phyloP scores from a whole-genome alignment of 2,888 invertebrate species.

The Tiliacea citrago region DNA sequence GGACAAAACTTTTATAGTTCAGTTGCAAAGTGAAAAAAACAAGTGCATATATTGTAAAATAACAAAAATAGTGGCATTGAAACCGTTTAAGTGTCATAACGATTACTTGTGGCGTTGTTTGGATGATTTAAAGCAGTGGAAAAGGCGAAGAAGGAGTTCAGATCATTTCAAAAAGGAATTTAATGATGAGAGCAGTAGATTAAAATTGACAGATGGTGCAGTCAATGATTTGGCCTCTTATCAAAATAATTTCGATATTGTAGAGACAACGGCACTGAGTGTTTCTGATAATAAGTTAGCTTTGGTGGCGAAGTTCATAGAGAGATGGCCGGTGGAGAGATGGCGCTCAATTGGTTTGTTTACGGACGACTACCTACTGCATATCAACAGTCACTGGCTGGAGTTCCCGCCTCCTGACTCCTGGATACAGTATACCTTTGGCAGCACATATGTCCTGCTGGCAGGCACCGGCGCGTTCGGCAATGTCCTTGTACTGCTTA shows the following conservation, averaged over 20 bases:
- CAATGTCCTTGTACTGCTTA: conserved; percentile 93
- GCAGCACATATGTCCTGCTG: conserved; percentile 91
- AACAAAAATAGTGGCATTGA: conserved; percentile 57
- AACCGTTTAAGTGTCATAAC: conserved; percentile 76
- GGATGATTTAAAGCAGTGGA: conserved; percentile 83
- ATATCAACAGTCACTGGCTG: conserved; percentile 93
- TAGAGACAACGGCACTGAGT: conserved; percentile 35
- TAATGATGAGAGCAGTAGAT: conserved; percentile 36
- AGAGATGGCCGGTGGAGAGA: conserved; percentile 82
- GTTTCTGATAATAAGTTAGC: conserved; percentile 46
- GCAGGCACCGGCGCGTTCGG: conserved; percentile 92
- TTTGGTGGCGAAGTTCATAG: conserved; percentile 79
- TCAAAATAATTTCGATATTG: conserved; percentile 48
- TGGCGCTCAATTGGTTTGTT: conserved; percentile 91
- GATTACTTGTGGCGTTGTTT: conserved; percentile 78
- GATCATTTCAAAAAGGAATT: conserved; percentile 49
- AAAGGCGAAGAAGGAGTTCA: conserved; percentile 80
- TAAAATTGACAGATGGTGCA: conserved; percentile 59
- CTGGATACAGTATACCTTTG: conserved; percentile 91
- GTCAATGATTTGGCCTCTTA: conserved; percentile 46
- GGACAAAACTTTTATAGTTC: conserved; percentile 63
- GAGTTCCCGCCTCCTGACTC: conserved; percentile 92
- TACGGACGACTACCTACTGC: conserved; percentile 88
- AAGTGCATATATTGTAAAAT: conserved; percentile 61
- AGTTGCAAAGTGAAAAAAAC: conserved; percentile 66